These are phyloP conservation scores for Tachuris rubrigastra DNA, from an alignment of 2,113 vertebrate species.

Conservation along the genomic window DNA sequence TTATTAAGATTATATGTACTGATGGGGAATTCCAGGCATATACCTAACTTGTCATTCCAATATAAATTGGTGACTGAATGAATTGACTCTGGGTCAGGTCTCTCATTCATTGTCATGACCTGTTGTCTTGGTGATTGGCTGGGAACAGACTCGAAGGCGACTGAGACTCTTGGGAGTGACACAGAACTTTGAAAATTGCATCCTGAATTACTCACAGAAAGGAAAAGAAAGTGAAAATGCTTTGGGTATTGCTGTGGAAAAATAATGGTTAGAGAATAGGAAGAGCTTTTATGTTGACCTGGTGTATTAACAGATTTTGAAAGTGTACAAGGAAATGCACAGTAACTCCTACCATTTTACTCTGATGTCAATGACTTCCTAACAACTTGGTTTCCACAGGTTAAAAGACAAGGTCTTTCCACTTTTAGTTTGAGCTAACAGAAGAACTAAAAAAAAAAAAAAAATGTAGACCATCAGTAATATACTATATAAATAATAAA, in stretches of 20 bases:
- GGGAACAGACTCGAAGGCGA: slow-evolving; percentile 49
- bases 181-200: slow-evolving; percentile 21
- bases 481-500: neutral
- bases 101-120: slow-evolving; percentile 64
- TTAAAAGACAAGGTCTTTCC: neutral
- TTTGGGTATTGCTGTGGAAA: neutral
- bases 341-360: neutral
- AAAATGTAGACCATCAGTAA: neutral
- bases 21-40: slow-evolving; percentile 50
- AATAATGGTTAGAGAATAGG: neutral
- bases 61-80: slow-evolving; percentile 56
- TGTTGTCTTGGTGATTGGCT: slow-evolving; percentile 50
- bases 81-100: slow-evolving; percentile 61
- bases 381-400: neutral
- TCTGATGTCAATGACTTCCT: neutral
- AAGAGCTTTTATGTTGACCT: neutral
- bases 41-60: slow-evolving; percentile 57
- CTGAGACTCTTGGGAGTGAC: slow-evolving; percentile 21
- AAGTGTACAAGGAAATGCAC: neutral
- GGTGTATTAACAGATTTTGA: neutral
- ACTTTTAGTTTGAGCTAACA: neutral
- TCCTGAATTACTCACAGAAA: slow-evolving; percentile 2
- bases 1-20: slow-evolving; percentile 29
- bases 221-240: slow-evolving; percentile 33
- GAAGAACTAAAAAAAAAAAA: neutral